Base-by-base conservation (phyloP, 2,888 invertebrate genomes). In the Platycnemis pennipes region DNA sequence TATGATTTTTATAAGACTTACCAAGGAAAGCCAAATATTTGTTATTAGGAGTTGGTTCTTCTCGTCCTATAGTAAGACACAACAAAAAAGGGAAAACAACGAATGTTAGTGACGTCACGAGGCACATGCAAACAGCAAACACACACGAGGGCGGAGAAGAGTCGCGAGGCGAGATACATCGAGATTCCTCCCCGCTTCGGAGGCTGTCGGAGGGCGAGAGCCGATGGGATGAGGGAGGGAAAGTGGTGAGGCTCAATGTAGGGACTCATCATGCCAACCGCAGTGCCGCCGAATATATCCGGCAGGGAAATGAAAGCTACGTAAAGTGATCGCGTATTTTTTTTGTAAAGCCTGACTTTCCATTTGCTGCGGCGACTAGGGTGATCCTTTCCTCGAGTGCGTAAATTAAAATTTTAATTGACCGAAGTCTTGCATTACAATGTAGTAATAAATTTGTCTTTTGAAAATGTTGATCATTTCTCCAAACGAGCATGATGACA, bases 1-100 rank as follows among this genome's bases (percentile, higher is more conserved):
- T 91, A 91, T 91, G 91, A 91, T 91, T 63, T 91, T 63, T 63
- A 91, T 56, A 95, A 95, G 95, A 98, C 98, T 98, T 98, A 98
- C 98, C 98, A 98, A 98, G 97, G 98, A 98, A 98, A 98, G 98
- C 98, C 98, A 99, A 97, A 98, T 98, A 98, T 98, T 98, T 97
- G 98, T 98, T 97, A 98, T 98, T 97, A 99, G 98, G 97, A 98
- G 98, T 98, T 98, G 98, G 97, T 98, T 98, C 98, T 98, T 98
- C 98, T 98, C 98, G 98, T 98, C 98, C 98, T 98, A 98, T 97
- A 97, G 97, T 96, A 95, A 95, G 95, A 97, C 97, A 97, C 97
- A 97, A 97, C 97, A 97, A 97, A 97, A 98, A 98, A 97, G 97
- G 97, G 97, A 97, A 97, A 97, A 97, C 97, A 97, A 94, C 94